Conservation (phyloP, 2,113 vertebrate species). For the Nyctereutes procyonoides region DNA sequence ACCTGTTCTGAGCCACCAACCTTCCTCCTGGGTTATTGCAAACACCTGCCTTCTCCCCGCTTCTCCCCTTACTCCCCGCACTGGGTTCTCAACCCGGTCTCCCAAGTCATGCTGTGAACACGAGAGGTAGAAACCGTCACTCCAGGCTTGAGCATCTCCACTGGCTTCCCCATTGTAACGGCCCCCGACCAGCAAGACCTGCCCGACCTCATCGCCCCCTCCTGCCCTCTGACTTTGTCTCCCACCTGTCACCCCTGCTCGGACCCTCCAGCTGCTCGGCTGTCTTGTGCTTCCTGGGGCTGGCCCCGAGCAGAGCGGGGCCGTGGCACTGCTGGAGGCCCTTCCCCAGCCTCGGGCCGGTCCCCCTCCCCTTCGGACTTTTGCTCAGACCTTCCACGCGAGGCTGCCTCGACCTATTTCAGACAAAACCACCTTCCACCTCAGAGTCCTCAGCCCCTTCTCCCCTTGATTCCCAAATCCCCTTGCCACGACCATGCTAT, state of each 20-base stretch:
- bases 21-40: not conserved
- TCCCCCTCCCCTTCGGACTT: not conserved
- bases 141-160: not conserved
- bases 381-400: not conserved
- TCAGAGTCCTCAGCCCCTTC: not conserved
- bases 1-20: not conserved
- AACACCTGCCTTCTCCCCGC: not conserved
- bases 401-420: not conserved
- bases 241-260: not conserved
- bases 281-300: not conserved
- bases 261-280: not conserved
- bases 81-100: not conserved
- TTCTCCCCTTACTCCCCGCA: not conserved
- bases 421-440: not conserved
- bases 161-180: rapidly evolving
- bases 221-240: not conserved
- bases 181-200: not conserved
- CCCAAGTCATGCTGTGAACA: not conserved
- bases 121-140: rapidly evolving
- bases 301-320: not conserved
- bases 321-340: not conserved
- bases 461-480: not conserved
- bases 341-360: not conserved
- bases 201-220: rapidly evolving
- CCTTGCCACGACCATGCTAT: not conserved